phyloP scores from a whole-genome alignment of 53 echinoderm and acorn worm species.

The Paracentrotus lividus region DNA sequence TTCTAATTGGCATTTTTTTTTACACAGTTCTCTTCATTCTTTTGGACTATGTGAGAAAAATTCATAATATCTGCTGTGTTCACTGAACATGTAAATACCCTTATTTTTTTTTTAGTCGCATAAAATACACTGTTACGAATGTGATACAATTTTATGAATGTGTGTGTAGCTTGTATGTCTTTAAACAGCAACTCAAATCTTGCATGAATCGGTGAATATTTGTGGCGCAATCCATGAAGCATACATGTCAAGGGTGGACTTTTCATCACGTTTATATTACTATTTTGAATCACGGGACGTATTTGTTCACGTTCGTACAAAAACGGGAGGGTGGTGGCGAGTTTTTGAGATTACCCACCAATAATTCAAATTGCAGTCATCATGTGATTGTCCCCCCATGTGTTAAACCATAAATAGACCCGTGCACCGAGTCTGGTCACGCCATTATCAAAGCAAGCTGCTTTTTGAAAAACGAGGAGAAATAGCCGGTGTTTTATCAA shows the following conservation, averaged over 20 bases:
- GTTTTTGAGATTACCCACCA: constrained; percentile 33
- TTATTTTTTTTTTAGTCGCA: no score
- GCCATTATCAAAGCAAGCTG: constrained; percentile 15
- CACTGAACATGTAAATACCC: no score
- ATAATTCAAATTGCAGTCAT: constrained; percentile 19
- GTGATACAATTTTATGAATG: no score
- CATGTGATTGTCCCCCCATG: not conserved
- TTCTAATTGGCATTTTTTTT: no score
- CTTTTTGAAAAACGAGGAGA: not conserved
- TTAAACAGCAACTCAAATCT: no score
- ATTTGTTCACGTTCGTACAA: constrained; percentile 28
- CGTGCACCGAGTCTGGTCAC: constrained; percentile 5
- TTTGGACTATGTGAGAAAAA: no score
- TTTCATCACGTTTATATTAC: constrained; percentile 20
- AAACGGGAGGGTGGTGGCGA: not conserved
- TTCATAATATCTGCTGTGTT: no score
- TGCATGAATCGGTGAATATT: not conserved
- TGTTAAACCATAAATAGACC: constrained; percentile 11
- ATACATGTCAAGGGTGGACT: not conserved
- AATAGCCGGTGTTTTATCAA: constrained; percentile 36
- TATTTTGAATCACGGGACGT: constrained; percentile 33
- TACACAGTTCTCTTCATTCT: no score
- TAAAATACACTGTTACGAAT: no score
- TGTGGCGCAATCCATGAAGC: not conserved
- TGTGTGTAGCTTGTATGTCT: no score